Evolutionary conservation across 2,888 invertebrate species (phyloP), one percentile per base, ranked within the genome.

Genomic region (Seira sanloemensis): DNA sequence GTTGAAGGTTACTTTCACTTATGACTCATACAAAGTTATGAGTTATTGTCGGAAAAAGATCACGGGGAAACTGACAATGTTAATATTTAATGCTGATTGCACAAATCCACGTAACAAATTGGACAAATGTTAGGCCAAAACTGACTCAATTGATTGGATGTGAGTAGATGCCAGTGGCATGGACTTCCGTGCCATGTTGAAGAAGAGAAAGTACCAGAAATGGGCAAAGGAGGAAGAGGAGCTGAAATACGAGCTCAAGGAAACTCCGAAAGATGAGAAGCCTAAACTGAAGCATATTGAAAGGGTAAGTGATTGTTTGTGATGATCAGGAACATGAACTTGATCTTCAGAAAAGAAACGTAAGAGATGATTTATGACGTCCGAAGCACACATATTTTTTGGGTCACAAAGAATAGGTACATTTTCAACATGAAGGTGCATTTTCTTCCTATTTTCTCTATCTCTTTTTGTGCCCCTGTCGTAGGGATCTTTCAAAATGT

Each of bases 141-240:
- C n/a, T n/a, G 62, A 2, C 21, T 62, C 16, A 62, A 21, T 21
- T n/a, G n/a, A n/a, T n/a, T n/a, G n/a, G n/a, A n/a, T n/a, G n/a
- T 83, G 21, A 66, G 18, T 87, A 96, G 98, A 98, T 93, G 95
- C 98, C 88, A 97, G 97, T 92, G 98, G 98, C 89, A 96, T 99
- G 96, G 99, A 99, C 93, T 99, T 99, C 96, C 95, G 99, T 92
- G 95, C 98, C 87, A 96, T 99, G 96, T 93, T 99, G 90, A 98
- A 98, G 92, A 98, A 97, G 93, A 95, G 97, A 90, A 97, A 97
- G 92, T 97, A 97, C 91, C 96, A 96, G 90, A 96, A 97, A 93
- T 97, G 97, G 97, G 96, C 94, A 85, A 94, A 95, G 91, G 96
- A 97, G 89, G 96, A 98, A 90, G 96, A 95, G 75, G 97, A 98